Evolutionary conservation across 2,888 invertebrate genomes (phyloP), one percentile per base, ranked within the genome.

Genomic region (Argyresthia albistria): DNA sequence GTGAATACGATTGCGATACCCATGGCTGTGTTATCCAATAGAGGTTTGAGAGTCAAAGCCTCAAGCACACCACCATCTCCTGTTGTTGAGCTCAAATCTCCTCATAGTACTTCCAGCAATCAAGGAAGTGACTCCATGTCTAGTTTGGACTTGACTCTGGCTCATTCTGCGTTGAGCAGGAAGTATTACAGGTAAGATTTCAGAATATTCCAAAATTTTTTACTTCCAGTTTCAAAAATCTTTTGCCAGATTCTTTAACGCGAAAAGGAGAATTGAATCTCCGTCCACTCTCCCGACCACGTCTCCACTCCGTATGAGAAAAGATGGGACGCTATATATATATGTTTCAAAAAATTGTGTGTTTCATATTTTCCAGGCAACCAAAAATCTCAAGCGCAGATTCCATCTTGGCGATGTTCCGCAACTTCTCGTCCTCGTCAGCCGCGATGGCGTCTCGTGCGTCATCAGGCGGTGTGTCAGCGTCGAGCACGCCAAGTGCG

Each of bases 101-200:
- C 86, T n/a, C 91, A 92, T 64, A 93, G 93, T 69, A 92, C 92
- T 4, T 92, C 92, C 43, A 92, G 92, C 69, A 93, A 92, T 75
- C 93, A 93, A 81, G 93, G 93, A 60, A 93, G 93, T 64, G 93
- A 93, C 67, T 93, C 93, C 45, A 89, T 93, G 84, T 93, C 93
- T 15, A 93, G 93, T 73, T 90, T 92, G 42, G 93, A 93, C 67
- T 78, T 92, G 59, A 91, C 90, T 53, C 80, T 91, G 58, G 90
- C 91, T 53, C 87, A 90, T 64, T 80, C 88, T 39, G 89, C 90
- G 58, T 76, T 91, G 56, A 25, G 25, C 25, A 90, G 89, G 65
- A 89, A 89, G 62, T 90, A 81, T 67, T 80, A 83, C 43, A 81
- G 86, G 86, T 82, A 59, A 14, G 39, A 39, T 3, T 3, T 25